A percentile compares a stretch with the other conserved stretches of the same genome.
Conservation (phyloP, 2,797 vertebrate genomes). For the Phalloptychus januarius region DNA sequence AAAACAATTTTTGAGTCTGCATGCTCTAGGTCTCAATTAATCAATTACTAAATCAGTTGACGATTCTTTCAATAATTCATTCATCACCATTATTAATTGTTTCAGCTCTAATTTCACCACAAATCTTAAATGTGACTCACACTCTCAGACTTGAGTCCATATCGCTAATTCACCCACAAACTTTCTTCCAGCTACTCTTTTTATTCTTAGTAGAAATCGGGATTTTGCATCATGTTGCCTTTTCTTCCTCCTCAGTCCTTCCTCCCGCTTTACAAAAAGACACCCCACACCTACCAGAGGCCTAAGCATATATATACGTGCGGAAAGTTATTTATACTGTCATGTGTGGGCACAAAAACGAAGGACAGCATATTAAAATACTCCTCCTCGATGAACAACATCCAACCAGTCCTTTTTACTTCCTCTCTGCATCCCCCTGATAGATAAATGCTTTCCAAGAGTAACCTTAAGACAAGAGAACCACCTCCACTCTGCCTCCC, state of each 20-base stretch:
- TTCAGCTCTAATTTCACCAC: no score
- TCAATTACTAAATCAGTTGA: no score
- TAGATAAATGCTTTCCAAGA: constrained; percentile 73
- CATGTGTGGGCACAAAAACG: constrained; percentile 74
- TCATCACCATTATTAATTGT: no score
- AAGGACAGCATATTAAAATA: constrained; percentile 76
- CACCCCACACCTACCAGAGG: constrained; percentile 58
- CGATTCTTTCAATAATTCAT: no score
- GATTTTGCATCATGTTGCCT: constrained; percentile 61
- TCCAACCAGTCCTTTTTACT: constrained; percentile 56
- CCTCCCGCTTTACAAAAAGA: constrained; percentile 31
- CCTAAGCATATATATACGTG: constrained; percentile 57
- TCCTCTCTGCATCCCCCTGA: constrained; percentile 62
- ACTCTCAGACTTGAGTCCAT: not conserved
- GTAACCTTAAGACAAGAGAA: constrained; percentile 78
- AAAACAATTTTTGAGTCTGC: no score
- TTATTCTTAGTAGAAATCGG: constrained; percentile 29
- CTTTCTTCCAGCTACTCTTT: not conserved
- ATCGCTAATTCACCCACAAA: not conserved
- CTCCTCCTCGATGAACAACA: constrained; percentile 65
- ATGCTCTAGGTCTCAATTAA: no score
- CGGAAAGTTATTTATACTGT: constrained; percentile 70
- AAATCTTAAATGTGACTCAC: not conserved
- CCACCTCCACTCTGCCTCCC: constrained; percentile 74
- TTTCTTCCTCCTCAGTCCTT: constrained; percentile 42